Base-by-base conservation (phyloP, 1,140 invertebrate species). In the Pogonomyrmex barbatus region DNA sequence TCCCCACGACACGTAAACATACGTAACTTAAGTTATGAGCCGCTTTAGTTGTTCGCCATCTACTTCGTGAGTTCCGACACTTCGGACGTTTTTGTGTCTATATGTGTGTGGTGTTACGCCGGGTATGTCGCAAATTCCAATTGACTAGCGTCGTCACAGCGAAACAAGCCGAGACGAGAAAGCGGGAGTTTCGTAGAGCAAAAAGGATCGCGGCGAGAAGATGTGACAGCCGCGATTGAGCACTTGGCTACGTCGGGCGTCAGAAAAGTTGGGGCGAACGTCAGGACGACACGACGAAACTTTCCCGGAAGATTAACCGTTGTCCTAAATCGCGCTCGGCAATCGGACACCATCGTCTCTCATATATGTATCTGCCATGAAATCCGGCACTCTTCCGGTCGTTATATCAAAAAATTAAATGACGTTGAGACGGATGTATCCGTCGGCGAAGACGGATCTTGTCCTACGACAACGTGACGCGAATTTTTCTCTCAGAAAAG, bases 291-390 rank as follows among this genome's bases (percentile, higher is more conserved):
- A 45, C 52, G 67, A 17, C 54, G 68, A 75, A 83, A 83, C 79
- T 75, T 75, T 73, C 17, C 79, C 79, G 54, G 79, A 60, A 83
- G 79, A 83, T 83, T 83, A 83, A 83, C 68, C 68, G 79, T 83
- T 75, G 79, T 83, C 68, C 79, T 83, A 73, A 73, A 83, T 83
- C 68, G 79, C 42, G 30, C 42, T 14, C 33, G 68, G 79, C 54
- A 83, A 83, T 75, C 68, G 79, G 79, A 83, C 79, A 83, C 79
- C 68, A n/a, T 9, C 65, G 42, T 10, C 30, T 24, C 24, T 24
- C 30, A 14, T 36, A 14, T 17, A 39, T 83, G 62, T 54, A 79
- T 75, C 79, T 42, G 30, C 12, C 30, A 10, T 62, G 42, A 83
- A 75, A 83, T 83, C 68, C 33, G 68, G 42, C 39, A 4, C 30